Percentiles rank a stretch among this genome's conserved stretches.
Conservation (phyloP, 2,113 vertebrate species). For the Meleagris gallopavo region DNA sequence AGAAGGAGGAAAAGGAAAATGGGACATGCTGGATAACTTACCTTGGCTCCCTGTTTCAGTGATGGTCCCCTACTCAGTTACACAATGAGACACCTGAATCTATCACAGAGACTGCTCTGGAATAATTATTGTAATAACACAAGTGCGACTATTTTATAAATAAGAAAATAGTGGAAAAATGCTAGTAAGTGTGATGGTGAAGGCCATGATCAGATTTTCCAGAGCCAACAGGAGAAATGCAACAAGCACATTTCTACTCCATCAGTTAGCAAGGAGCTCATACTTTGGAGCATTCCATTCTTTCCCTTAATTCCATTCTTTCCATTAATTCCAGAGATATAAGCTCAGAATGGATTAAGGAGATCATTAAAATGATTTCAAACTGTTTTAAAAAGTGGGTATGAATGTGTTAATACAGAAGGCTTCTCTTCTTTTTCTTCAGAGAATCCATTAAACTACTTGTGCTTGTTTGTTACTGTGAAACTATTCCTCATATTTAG, state of each 20-base stretch:
- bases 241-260: background rate
- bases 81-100: background rate
- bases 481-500: background rate
- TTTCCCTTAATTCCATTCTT: background rate
- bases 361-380: background rate
- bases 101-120: background rate
- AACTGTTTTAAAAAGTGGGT: background rate
- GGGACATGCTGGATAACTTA: background rate
- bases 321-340: background rate
- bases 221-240: background rate
- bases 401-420: background rate
- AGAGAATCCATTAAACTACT: background rate
- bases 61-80: background rate
- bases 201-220: background rate
- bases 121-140: background rate
- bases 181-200: background rate
- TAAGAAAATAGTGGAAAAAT: background rate
- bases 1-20: background rate
- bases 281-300: background rate
- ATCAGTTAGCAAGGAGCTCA: background rate
- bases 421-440: background rate
- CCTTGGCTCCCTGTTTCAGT: background rate
- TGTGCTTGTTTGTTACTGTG: slow-evolving; percentile 29
- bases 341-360: background rate
- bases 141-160: background rate